Base-by-base conservation (phyloP, 2,888 invertebrate species). In the Dicyrtoma fusca region DNA sequence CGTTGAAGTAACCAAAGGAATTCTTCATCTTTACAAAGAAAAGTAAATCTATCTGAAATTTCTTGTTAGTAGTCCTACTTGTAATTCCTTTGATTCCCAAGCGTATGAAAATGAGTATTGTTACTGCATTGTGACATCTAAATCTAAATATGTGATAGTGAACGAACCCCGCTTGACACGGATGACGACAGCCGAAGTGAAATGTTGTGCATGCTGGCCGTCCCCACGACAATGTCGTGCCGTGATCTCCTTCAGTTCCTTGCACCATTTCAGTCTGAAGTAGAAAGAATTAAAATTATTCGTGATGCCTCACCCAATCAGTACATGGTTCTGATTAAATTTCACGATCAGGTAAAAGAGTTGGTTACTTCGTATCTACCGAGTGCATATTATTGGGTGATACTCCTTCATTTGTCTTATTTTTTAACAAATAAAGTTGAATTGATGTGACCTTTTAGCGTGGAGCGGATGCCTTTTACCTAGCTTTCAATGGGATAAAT, bases 271-370 rank as follows among this genome's bases (percentile, higher is more conserved):
- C 92, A 94, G 82, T 88, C 90, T 62, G 92, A 92, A 82, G 92
- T 98, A 47, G 91, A 93, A 73, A 92, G 94, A 82, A 92, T 98
- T 79, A 88, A 95, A 77, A 95, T 99, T 63, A 89, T 99, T 61
- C 87, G 96, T 23, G 94, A 94, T 69, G 89, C 90, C 21, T 85
- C 87, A 17, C 95, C 97, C 0, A 97, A 98, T 84, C 96, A 97
- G 83, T 99, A 97, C 82, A 98, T 99, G 97, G 94, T 95, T 55
- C 85, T 99, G 25, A 86, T 99, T 47, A 96, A 94, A 87, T 97
- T 89, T 81, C 84, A 84, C 76, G 83, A 82, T 70, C 86, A 87
- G 84, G 87, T 87, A n/a, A n/a, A n/a, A n/a, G n/a, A n/a, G n/a
- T n/a, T n/a, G n/a, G n/a, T n/a, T n/a, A n/a, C n/a, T n/a, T n/a